phyloP scores from a whole-genome alignment of 2,113 vertebrate species.

The Chloebia gouldiae region DNA sequence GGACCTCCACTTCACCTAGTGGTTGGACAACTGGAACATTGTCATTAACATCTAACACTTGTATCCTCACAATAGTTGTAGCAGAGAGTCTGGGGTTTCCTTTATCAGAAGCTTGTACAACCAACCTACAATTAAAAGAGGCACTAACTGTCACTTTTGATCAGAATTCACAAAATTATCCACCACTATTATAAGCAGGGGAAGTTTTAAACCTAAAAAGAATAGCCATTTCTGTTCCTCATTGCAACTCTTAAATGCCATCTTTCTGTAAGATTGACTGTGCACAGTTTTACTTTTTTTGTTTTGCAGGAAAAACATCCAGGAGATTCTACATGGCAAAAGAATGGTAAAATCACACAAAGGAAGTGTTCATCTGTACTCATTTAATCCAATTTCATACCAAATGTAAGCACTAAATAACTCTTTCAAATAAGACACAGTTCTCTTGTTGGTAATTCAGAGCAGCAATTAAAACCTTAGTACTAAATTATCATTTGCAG shows the following conservation, averaged over 20 bases:
- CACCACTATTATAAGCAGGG: not conserved
- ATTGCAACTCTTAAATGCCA: not conserved
- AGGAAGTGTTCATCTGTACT: not conserved
- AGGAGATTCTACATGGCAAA: not conserved
- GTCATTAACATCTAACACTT: constrained; percentile 89
- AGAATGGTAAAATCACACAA: not conserved
- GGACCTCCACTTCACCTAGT: constrained; percentile 75
- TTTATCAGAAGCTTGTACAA: constrained; percentile 85
- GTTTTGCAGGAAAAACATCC: not conserved
- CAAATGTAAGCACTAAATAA: not conserved
- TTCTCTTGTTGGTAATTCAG: not conserved
- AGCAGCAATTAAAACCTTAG: not conserved
- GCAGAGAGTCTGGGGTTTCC: constrained; percentile 82
- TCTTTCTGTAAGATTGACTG: not conserved
- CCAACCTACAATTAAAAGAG: constrained; percentile 76
- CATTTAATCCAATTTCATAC: not conserved
- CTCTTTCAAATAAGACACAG: not conserved
- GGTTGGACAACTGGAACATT: constrained; percentile 82
- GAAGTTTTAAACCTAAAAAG: not conserved
- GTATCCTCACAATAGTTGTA: constrained; percentile 77
- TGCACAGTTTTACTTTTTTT: not conserved
- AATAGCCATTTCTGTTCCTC: not conserved
- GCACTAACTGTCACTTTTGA: not conserved
- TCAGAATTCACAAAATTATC: not conserved
- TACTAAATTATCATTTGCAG: not conserved